These are phyloP conservation scores for Pimpla rufipes DNA, from an alignment of 2,888 invertebrate species.

Conservation along the genomic window DNA sequence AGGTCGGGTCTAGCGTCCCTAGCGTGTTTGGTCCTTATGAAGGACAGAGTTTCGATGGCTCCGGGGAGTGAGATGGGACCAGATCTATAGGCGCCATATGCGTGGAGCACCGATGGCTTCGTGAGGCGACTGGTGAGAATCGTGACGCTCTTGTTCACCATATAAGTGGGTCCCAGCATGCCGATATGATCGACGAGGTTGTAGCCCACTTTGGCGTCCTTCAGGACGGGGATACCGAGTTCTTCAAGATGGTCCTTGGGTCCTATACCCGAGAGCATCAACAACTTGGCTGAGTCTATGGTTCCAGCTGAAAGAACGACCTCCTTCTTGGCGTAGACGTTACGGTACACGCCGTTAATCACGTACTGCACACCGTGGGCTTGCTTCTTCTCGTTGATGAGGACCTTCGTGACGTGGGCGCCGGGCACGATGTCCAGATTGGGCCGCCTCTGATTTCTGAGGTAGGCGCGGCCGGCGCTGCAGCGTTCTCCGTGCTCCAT, in stretches of 20 bases:
- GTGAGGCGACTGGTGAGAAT: too few species aligned
- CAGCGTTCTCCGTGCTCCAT: conserved; percentile 86
- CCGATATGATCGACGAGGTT: conserved; percentile 90
- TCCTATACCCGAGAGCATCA: conserved; percentile 90
- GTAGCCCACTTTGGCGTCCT: conserved; percentile 89
- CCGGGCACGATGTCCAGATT: conserved; percentile 80
- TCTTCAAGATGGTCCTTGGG: conserved; percentile 88
- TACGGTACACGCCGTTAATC: conserved; percentile 87
- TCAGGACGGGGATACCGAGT: conserved; percentile 87
- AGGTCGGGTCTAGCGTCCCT: too few species aligned
- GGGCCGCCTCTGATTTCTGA: conserved; percentile 83
- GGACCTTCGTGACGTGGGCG: conserved; percentile 78
- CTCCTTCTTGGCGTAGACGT: conserved; percentile 87
- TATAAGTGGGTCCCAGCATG: conserved; percentile 90
- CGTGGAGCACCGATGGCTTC: too few species aligned
- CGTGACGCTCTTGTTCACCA: conserved; percentile 87
- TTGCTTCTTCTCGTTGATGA: conserved; percentile 78
- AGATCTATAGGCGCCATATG: too few species aligned
- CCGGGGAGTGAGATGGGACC: too few species aligned
- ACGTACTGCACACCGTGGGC: conserved; percentile 82
- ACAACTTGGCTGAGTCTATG: conserved; percentile 92
- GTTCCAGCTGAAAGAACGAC: conserved; percentile 90
- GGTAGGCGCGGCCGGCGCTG: conserved; percentile 87
- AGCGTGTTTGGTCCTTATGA: too few species aligned
- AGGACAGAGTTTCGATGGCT: too few species aligned